Evolutionary conservation across 2,797 vertebrate genomes (phyloP), one percentile per base, ranked within the genome.

Genomic region (Phalloptychus januarius): DNA sequence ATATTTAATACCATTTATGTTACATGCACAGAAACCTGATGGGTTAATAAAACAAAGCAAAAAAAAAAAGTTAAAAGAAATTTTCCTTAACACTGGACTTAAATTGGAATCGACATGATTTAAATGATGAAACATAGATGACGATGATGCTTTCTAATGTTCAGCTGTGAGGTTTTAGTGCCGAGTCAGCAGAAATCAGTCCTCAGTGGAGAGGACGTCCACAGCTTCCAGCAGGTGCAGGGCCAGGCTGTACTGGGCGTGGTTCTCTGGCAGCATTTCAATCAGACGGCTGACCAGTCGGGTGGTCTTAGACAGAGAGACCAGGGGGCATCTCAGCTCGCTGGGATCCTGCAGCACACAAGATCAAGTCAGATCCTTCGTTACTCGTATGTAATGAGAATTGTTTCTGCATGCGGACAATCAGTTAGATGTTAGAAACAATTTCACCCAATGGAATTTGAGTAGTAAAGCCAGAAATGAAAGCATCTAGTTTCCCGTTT

Each of bases 241-340:
- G 76, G 97, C 97, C 74, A 99, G 91, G 85, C 91, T 94, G 80
- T 99, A 99, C 93, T 99, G 98, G 69, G 96, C 97, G 0, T 99
- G 98, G 67, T 97, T 98, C 89, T 99, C 98, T 0, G 98, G 98
- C 40, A 99, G 93, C 76, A 98, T 97, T 92, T 99, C 98, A 0
- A 98, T 94, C 20, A 99, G 94, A 71, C 93, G 97, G 81, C 95
- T 93, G 7, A 99, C 96, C 61, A 99, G 95, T 38, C 94, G 95
- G 72, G 96, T 96, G 65, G 96, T 98, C 52, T 95, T 93, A 20
- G 92, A 58, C 83, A 99, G 92, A 7, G 98, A 96, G 79, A 98
- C 96, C 3, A 96, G 92, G 1, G 96, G 94, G 3, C 97, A 97
- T 25, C 97, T 95, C 87, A 99, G 95, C 84, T 98, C 97, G 25